Percentiles rank a stretch among this genome's conserved stretches.
phyloP scores from a whole-genome alignment of 2,797 vertebrate genomes.

The Pterois miles region DNA sequence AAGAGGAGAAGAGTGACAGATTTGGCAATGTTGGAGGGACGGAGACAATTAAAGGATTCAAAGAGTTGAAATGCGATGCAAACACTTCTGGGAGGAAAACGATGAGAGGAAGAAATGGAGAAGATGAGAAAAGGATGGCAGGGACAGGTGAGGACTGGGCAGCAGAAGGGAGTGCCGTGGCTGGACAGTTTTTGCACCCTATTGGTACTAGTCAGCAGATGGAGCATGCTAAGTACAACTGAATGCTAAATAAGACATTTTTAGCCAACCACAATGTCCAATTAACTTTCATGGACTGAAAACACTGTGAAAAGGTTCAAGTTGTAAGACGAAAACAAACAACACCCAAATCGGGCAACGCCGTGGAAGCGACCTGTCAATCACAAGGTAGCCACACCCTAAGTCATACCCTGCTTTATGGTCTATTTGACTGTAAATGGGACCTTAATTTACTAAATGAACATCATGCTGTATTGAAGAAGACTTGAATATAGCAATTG shows the following conservation, averaged over 20 bases:
- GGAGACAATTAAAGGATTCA: neutral
- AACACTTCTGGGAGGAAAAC: neutral
- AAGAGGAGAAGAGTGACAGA: neutral
- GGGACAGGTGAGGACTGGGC: neutral
- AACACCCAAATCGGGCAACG: too few relatives aligned
- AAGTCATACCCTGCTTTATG: too few relatives aligned
- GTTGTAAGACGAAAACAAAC: too few relatives aligned
- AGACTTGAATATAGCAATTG: too few relatives aligned
- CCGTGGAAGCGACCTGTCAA: too few relatives aligned
- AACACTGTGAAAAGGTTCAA: neutral
- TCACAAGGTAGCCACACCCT: too few relatives aligned
- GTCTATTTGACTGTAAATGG: too few relatives aligned
- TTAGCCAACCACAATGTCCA: neutral
- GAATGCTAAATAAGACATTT: neutral
- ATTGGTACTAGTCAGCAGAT: too few relatives aligned
- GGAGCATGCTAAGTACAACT: too few relatives aligned
- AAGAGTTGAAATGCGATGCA: conserved; percentile 14
- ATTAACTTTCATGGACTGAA: neutral
- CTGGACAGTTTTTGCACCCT: neutral
- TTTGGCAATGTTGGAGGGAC: neutral
- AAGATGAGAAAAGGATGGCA: neutral
- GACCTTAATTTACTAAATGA: too few relatives aligned
- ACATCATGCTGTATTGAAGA: too few relatives aligned
- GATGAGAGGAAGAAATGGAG: neutral
- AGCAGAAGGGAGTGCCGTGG: neutral